Conservation (phyloP, 2,888 invertebrate genomes). For the Pyrrhosoma nymphula region DNA sequence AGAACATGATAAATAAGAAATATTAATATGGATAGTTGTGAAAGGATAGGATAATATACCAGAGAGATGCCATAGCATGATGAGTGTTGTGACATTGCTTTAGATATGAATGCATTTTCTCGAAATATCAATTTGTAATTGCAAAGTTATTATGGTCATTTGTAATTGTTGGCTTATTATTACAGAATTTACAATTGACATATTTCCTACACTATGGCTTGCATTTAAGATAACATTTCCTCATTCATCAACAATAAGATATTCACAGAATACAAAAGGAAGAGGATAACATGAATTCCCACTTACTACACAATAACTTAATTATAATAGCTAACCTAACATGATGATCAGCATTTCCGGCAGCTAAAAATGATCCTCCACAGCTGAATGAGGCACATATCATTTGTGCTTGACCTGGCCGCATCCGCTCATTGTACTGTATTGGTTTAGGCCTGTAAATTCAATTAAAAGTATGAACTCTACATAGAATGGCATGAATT, state of each 20-base stretch:
- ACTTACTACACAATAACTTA: conserved; percentile 79
- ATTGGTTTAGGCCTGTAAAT: conserved; percentile 88
- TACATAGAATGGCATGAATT: background rate
- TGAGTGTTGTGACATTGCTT: no score
- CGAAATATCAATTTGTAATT: no score
- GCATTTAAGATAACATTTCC: no score
- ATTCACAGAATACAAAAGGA: background rate
- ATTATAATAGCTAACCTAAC: conserved; percentile 93
- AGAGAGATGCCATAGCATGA: no score
- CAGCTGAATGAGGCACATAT: conserved; percentile 94
- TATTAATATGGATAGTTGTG: no score
- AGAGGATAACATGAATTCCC: background rate
- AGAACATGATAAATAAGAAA: no score
- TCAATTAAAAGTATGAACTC: conserved; percentile 55
- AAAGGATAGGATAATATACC: no score
- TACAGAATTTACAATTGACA: no score
- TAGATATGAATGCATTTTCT: no score
- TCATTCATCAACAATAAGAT: background rate
- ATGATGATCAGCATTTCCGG: conserved; percentile 96
- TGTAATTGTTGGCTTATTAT: no score
- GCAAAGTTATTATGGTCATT: no score
- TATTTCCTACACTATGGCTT: no score
- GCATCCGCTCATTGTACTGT: conserved; percentile 94
- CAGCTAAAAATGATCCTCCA: conserved; percentile 93
- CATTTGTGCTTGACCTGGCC: conserved; percentile 97